Conservation (phyloP, 1,140 invertebrate species). For the Drosophila nigromelanica region DNA sequence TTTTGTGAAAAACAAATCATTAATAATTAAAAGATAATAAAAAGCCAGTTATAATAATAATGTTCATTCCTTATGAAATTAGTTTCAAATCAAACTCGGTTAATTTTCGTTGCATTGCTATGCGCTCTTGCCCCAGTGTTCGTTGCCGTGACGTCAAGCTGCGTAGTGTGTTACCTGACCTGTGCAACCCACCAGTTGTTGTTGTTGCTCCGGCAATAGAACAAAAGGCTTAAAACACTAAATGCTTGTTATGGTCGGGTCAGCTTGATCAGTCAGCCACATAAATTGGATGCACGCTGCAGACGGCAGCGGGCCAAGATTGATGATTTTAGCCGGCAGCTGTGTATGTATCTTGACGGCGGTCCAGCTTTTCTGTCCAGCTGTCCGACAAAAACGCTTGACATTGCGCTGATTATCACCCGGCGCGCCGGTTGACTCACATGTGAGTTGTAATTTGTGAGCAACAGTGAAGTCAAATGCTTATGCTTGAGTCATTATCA, state of each 20-base stretch:
- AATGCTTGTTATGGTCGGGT: constrained; percentile 6
- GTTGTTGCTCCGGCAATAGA: neutral
- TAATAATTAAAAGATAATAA: too few relatives aligned
- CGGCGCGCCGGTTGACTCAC: constrained; percentile 48
- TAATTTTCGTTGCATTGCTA: too few relatives aligned
- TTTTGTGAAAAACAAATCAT: too few relatives aligned
- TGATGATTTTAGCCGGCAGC: constrained; percentile 68
- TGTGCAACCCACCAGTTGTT: neutral
- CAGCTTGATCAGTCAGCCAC: constrained; percentile 11
- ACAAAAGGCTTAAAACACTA: constrained; percentile 40
- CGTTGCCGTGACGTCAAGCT: constrained; percentile 15
- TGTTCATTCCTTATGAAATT: too few relatives aligned
- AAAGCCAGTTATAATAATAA: too few relatives aligned
- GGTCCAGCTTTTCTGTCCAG: constrained; percentile 18
- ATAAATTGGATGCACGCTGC: constrained; percentile 65
- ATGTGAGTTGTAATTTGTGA: constrained; percentile 22
- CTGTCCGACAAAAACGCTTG: constrained; percentile 45
- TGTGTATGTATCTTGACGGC: constrained; percentile 65
- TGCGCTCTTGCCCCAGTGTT: neutral
- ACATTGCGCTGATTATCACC: constrained; percentile 72
- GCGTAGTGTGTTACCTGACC: constrained; percentile 16
- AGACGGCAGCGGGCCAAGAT: constrained; percentile 43
- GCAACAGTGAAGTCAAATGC: neutral
- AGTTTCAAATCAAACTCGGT: too few relatives aligned
- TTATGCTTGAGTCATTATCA: constrained; percentile 69